Percentiles rank a stretch among this genome's conserved stretches.
Evolutionary conservation across 1,140 invertebrate species (phyloP).

Genomic region (Pseudomyrmex cubaensis): DNA sequence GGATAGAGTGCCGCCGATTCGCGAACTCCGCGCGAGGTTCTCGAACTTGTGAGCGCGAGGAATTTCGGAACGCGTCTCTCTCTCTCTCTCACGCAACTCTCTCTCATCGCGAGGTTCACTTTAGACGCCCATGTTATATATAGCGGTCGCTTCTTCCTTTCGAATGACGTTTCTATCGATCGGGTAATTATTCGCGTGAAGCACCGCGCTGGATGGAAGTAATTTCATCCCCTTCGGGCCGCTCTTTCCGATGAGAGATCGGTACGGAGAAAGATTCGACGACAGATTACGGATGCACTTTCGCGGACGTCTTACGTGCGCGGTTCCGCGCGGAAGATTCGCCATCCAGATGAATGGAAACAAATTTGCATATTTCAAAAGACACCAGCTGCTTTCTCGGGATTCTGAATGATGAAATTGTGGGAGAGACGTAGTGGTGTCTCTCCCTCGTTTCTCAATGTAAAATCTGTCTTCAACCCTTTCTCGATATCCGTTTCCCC

Average conservation of each 20-base stretch:
- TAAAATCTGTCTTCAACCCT: constrained; percentile 18
- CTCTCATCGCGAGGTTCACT: constrained; percentile 11
- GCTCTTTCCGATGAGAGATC: not conserved
- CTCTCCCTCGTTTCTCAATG: constrained; percentile 6
- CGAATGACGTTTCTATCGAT: constrained; percentile 56
- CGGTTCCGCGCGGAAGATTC: constrained; percentile 22
- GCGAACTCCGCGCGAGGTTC: constrained; percentile 10
- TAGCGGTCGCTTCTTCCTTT: constrained; percentile 35
- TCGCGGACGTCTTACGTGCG: constrained; percentile 50
- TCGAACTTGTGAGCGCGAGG: constrained; percentile 30
- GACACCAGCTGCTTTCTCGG: constrained; percentile 24
- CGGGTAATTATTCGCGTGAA: constrained; percentile 51
- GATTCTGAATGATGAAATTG: constrained; percentile 42
- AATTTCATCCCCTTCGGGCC: constrained; percentile 22
- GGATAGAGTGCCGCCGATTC: constrained; percentile 31
- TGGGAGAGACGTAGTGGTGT: not conserved
- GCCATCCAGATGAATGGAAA: constrained; percentile 49
- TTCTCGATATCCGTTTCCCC: not conserved
- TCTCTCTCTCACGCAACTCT: too few relatives aligned
- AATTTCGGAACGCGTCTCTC: constrained; percentile 17
- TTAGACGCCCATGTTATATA: constrained; percentile 50
- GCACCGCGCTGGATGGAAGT: constrained; percentile 36
- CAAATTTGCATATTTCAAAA: constrained; percentile 57
- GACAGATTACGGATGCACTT: constrained; percentile 46
- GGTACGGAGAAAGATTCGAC: constrained; percentile 9